Evolutionary conservation across 23 tunicate species (phyloP).

Genomic region (Aplidium turbinatum): DNA sequence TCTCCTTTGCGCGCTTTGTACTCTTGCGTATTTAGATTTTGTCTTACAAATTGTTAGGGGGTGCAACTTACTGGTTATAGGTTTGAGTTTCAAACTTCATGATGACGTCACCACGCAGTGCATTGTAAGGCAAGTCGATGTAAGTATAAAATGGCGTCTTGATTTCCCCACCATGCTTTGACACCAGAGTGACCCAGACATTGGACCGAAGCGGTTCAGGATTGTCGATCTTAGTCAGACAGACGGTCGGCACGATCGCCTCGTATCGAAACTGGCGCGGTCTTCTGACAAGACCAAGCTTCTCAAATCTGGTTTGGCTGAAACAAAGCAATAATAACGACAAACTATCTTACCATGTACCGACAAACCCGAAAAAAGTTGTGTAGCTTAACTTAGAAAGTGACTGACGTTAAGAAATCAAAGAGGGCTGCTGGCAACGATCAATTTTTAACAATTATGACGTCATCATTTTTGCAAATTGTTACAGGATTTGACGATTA

Average conservation of each 20-base stretch:
- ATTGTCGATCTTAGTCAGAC: constrained; percentile 13
- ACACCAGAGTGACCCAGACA: constrained; percentile 57
- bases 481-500: too few species aligned
- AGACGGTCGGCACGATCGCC: constrained; percentile 7
- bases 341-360: too few species aligned
- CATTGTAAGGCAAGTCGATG: constrained; percentile 72
- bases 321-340: too few species aligned
- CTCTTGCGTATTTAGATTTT: too few species aligned
- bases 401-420: too few species aligned
- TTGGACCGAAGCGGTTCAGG: constrained; percentile 59
- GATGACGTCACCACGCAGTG: constrained; percentile 69
- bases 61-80: constrained; percentile 49
- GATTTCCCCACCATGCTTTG: constrained; percentile 58
- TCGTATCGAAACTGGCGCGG: constrained; percentile 32
- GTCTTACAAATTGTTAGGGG: too few species aligned
- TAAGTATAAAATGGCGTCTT: constrained; percentile 79
- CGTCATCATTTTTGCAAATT: too few species aligned
- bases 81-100: constrained; percentile 83
- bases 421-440: too few species aligned
- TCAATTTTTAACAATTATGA: too few species aligned
- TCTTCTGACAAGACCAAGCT: constrained; percentile 36
- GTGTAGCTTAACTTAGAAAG: too few species aligned
- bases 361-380: too few species aligned
- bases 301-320: constrained; percentile 38
- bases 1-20: too few species aligned